Evolutionary conservation across 1,140 invertebrate genomes (phyloP).

Genomic region (Heliconius eleuchia): DNA sequence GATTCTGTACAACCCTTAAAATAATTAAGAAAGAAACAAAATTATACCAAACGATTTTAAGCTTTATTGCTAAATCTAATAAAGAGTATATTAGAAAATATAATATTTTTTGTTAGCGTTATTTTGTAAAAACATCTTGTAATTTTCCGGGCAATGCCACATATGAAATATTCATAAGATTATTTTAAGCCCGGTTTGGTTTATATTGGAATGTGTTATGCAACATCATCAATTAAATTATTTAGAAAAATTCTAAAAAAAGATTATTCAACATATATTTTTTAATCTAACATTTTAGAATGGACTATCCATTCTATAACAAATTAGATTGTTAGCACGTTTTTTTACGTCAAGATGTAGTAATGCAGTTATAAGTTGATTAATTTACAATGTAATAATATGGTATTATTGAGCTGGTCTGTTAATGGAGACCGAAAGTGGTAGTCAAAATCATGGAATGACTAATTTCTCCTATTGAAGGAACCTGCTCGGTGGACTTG

Average conservation of each 20-base stretch:
- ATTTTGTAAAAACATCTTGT: slow-evolving; percentile 31
- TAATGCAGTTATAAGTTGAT: too few species aligned
- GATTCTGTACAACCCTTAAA: slow-evolving; percentile 9
- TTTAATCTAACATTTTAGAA: too few species aligned
- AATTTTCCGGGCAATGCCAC: slow-evolving; percentile 44
- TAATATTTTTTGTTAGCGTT: background rate
- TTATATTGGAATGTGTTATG: slow-evolving; percentile 38
- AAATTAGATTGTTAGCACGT: too few species aligned
- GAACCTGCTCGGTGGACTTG: too few species aligned
- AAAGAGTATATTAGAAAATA: background rate
- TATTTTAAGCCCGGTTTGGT: slow-evolving; percentile 41
- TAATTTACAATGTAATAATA: too few species aligned
- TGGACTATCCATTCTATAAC: too few species aligned
- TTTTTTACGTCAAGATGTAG: too few species aligned
- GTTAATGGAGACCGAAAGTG: too few species aligned
- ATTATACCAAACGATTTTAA: background rate
- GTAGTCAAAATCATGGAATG: too few species aligned
- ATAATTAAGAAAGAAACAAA: background rate
- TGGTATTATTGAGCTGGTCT: too few species aligned
- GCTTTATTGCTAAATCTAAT: background rate
- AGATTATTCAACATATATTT: too few species aligned
- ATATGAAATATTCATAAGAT: slow-evolving; percentile 58
- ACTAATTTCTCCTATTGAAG: too few species aligned
- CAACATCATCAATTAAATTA: background rate
- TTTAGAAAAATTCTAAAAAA: background rate